Conservation (phyloP, 2,113 vertebrate genomes). For the Prinia subflava region DNA sequence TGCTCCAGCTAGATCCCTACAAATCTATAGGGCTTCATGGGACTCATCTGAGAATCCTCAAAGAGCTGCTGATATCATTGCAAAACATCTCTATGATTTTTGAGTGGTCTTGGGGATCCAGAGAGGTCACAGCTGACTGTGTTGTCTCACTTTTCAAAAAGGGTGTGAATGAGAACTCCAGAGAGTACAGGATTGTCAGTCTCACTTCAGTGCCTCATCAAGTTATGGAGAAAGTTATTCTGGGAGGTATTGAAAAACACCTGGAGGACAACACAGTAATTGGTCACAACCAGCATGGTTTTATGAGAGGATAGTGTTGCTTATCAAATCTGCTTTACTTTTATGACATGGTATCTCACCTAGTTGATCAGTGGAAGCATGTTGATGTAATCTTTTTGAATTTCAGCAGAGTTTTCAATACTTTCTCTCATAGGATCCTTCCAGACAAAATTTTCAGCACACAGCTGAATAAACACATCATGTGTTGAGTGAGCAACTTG, state of each 20-base stretch:
- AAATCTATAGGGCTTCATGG: not conserved
- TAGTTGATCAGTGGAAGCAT: not conserved
- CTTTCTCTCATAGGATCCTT: not conserved
- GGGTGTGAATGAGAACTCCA: accelerated
- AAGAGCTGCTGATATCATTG: not conserved
- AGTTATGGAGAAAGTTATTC: not conserved
- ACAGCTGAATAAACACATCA: not conserved
- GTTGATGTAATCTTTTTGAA: not conserved
- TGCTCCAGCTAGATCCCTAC: not conserved
- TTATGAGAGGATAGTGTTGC: not conserved
- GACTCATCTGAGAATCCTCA: not conserved
- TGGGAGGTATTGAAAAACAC: not conserved
- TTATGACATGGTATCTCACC: not conserved
- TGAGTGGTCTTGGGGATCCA: not conserved
- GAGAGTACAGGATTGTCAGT: not conserved
- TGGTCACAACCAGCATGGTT: not conserved
- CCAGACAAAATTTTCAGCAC: not conserved
- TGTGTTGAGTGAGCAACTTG: not conserved
- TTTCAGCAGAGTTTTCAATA: not conserved
- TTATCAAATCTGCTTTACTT: not conserved
- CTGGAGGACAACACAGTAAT: not conserved
- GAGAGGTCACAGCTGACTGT: not conserved
- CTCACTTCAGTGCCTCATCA: not conserved
- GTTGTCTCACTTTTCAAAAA: not conserved
- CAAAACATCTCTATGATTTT: not conserved